Evolutionary conservation across 2,888 invertebrate species (phyloP), one percentile per base, ranked within the genome.

Genomic region (Erynnis tages): DNA sequence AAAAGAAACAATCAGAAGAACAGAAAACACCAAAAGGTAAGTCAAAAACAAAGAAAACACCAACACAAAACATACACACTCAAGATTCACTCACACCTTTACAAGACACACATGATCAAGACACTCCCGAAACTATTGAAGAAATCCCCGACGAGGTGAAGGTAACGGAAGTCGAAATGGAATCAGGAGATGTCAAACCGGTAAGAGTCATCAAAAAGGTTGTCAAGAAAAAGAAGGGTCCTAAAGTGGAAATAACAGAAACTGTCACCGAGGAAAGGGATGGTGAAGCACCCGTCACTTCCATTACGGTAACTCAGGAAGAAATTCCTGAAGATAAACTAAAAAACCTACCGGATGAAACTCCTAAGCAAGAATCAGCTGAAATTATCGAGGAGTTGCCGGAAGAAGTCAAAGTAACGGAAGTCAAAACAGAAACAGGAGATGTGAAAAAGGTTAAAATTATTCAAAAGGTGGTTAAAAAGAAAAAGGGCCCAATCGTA

Each of bases 381-480:
- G 49, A 71, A 52, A 68, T 81, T 0, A 23, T 66, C 1, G 60
- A 63, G 43, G 65, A 69, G 45, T 11, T 35, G 34, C 63, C 59
- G n/a, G 60, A 63, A 45, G 43, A 43, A 0, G 70, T 80, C 1
- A 73, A 77, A 19, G 60, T 82, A 11, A 37, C 32, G 16, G 80
- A 84, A 62, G 76, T 83, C 6, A 67, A 71, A 4, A 80, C 84
- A 1, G 61, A 73, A 53, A 64, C 70, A 55, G 79, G 76, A 1
- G 75, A 75, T 44, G 58, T 71, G 2, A 73, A 71, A 34, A 71
- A 69, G 55, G 76, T 77, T 1, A 67, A 64, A 43, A 66, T 61
- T 0, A 61, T 76, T 0, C 78, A 76, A 0, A 79, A 74, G 0
- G 71, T 82, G 0, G 53, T 73, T 8, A 30, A 13, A 6, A 58